Conservation (phyloP, 2,888 invertebrate species). For the Agrochola litura region DNA sequence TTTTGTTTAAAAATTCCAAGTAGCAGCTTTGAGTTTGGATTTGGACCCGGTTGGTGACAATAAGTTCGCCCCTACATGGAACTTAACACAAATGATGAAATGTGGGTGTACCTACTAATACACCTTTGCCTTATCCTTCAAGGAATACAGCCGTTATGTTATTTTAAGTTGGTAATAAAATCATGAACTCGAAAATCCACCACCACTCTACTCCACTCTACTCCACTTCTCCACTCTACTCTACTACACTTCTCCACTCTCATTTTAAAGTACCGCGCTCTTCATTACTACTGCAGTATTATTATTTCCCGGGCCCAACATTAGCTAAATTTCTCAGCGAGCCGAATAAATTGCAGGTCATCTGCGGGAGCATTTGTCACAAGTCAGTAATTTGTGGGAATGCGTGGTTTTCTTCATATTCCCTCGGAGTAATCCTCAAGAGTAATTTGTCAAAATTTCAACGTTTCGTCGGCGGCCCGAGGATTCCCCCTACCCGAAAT, state of each 20-base stretch:
- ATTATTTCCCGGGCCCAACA: conserved; percentile 69
- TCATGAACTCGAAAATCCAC: background rate
- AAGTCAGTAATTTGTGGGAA: conserved; percentile 83
- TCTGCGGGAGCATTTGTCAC: conserved; percentile 80
- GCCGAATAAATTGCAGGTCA: conserved; percentile 79
- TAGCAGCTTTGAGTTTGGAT: too few relatives aligned
- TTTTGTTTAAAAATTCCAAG: background rate
- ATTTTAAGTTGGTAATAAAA: background rate
- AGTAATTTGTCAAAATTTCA: conserved; percentile 86
- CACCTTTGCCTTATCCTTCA: background rate
- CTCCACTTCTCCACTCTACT: background rate
- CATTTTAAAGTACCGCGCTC: conserved; percentile 17
- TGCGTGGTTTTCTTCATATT: conserved; percentile 84
- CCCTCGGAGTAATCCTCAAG: conserved; percentile 80
- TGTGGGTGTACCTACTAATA: background rate
- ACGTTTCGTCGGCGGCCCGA: conserved; percentile 72
- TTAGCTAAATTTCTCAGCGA: conserved; percentile 74
- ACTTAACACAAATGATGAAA: background rate
- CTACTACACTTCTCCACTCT: background rate
- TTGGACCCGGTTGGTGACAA: too few relatives aligned
- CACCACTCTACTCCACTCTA: too few relatives aligned
- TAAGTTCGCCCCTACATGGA: too few relatives aligned
- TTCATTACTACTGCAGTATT: conserved; percentile 59
- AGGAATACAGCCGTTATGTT: background rate
- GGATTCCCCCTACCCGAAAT: conserved; percentile 63